Evolutionary conservation across 1,140 invertebrate genomes (phyloP).

Genomic region (Polyergus mexicanus): DNA sequence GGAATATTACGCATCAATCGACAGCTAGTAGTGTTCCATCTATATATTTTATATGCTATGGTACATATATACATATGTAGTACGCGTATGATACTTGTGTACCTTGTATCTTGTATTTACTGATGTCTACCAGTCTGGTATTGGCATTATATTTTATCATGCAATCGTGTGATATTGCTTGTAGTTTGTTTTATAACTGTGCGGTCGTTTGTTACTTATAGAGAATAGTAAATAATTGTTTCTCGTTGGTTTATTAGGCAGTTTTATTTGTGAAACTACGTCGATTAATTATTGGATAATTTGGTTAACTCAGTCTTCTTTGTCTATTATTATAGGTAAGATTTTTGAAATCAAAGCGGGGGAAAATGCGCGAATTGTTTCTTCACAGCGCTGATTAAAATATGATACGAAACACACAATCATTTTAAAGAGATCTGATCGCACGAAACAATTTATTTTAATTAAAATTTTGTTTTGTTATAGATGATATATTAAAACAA

Average conservation of each 20-base stretch:
- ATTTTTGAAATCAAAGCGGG: neutral
- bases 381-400: neutral
- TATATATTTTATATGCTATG: too few relatives aligned
- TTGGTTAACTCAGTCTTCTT: neutral
- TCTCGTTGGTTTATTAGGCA: neutral
- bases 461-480: neutral
- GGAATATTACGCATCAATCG: too few relatives aligned
- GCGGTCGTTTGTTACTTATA: neutral
- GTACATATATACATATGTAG: too few relatives aligned
- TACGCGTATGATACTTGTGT: too few relatives aligned
- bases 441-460: neutral
- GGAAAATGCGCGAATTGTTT: neutral
- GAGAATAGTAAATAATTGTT: neutral
- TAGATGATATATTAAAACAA: neutral
- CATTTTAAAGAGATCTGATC: neutral
- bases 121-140: neutral
- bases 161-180: neutral
- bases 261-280: neutral
- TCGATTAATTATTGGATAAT: neutral
- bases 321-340: conserved; percentile 17
- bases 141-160: conserved; percentile 1
- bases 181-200: neutral
- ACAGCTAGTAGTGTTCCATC: too few relatives aligned
- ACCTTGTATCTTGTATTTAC: too few relatives aligned
- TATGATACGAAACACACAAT: neutral